Conservation (phyloP, 2,113 vertebrate genomes). For the Potamarius usumacintae region DNA sequence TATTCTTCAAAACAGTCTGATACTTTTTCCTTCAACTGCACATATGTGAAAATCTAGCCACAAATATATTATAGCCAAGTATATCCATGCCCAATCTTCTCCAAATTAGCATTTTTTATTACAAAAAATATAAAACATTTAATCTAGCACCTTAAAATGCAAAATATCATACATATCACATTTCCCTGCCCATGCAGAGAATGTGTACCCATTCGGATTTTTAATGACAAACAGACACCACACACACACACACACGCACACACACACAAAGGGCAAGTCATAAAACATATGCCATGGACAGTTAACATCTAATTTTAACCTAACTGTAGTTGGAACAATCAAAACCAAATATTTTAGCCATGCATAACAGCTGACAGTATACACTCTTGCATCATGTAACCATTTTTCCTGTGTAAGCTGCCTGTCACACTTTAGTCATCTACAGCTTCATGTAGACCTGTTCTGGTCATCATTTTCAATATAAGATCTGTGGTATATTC, state of each 20-base stretch:
- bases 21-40: background rate
- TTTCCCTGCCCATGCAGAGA: conserved; percentile 37
- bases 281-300: conserved; percentile 14
- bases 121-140: conserved; percentile 57
- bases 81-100: background rate
- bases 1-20: background rate
- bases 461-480: conserved; percentile 20
- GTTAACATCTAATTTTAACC: background rate
- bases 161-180: conserved; percentile 41
- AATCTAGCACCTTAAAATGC: conserved; percentile 41
- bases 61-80: background rate
- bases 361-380: conserved; percentile 34
- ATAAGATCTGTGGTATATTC: conserved; percentile 14
- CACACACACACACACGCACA: background rate
- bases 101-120: conserved; percentile 50
- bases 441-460: conserved; percentile 16
- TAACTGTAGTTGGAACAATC: background rate
- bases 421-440: conserved; percentile 27
- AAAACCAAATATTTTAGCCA: conserved; percentile 23
- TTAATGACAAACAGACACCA: background rate
- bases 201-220: conserved; percentile 33
- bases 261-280: conserved; percentile 12
- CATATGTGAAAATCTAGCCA: background rate
- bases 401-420: conserved; percentile 25
- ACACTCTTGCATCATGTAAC: background rate